Conservation (phyloP, 2,113 vertebrate species). For the Calyptomena viridis region DNA sequence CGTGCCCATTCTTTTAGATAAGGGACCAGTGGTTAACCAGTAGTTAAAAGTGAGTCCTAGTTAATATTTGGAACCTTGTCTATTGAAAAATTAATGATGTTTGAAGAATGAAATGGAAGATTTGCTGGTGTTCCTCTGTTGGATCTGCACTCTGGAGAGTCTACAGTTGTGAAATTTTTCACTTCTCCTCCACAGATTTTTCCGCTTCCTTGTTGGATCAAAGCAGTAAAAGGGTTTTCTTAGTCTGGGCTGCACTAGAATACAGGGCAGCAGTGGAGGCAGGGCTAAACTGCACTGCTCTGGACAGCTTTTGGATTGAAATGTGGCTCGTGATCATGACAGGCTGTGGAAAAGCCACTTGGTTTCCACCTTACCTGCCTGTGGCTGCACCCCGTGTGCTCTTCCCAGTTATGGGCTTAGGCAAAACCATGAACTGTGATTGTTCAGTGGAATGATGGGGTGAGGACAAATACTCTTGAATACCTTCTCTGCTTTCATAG, state of each 20-base stretch:
- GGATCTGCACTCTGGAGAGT: background rate
- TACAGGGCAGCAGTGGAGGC: background rate
- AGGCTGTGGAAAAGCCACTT: background rate
- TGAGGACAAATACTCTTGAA: background rate
- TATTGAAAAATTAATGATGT: background rate
- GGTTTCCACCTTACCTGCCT: background rate
- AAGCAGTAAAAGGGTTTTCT: background rate
- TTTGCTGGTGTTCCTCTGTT: background rate
- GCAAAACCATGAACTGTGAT: background rate
- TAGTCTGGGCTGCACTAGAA: background rate
- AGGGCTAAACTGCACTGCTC: background rate
- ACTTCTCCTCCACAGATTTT: background rate
- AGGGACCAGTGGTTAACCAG: background rate
- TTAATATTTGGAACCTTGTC: background rate
- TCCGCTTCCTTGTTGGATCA: background rate
- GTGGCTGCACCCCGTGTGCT: background rate
- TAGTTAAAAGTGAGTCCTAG: background rate
- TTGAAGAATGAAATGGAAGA: background rate
- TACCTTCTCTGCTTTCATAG: background rate
- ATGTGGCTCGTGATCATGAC: background rate
- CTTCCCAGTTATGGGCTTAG: background rate
- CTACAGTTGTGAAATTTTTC: background rate
- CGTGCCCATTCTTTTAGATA: background rate
- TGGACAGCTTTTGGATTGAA: background rate
- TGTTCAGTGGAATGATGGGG: background rate